Base-by-base conservation (phyloP, 2,888 invertebrate genomes). In the Dynastes maya region DNA sequence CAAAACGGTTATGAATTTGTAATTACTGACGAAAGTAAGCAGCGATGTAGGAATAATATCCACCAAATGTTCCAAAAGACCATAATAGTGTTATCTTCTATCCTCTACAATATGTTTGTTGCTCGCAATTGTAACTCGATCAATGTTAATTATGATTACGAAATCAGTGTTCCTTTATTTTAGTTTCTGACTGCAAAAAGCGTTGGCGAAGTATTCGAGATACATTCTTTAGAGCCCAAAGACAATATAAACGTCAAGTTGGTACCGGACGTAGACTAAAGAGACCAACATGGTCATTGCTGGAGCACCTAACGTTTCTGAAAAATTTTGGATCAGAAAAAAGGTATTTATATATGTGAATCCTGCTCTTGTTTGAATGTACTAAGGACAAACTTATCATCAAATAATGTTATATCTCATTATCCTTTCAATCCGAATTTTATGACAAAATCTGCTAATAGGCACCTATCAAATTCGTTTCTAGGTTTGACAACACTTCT, bases 131-230 rank as follows among this genome's bases (percentile, higher is more conserved):
- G 40, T 40, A 40, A 40, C 0, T 9, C 9, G 2, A 11, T 37
- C 6, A 37, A 37, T 11, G 11, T 45, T 45, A 8, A 45, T 11
- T 45, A 11, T 22, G 4, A 58, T 22, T 27, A 8, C 1, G 16
- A 58, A 58, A 58, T 22, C n/a, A 8, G 27, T 8, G 13, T 58
- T 8, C 1, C 22, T 3, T 22, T 58, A 29, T 32, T 29, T 63
- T 13, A 63, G 63, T 9, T 29, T 11, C 11, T 1, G 63, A 63
- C 29, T 63, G 63, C 63, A 63, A 63, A 11, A 63, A 63, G 32
- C 63, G 63, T 8, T 63, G 63, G 63, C 29, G 63, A 32, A 63
- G 32, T 32, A 63, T 63, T 32, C 29, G 63, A 13, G 63, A 63
- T 27, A 63, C 63, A 9, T 63, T 63, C 63, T 63, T 32, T 29